Evolutionary conservation across 2,797 vertebrate genomes (phyloP).

Genomic region (Sorex maritimensis): DNA sequence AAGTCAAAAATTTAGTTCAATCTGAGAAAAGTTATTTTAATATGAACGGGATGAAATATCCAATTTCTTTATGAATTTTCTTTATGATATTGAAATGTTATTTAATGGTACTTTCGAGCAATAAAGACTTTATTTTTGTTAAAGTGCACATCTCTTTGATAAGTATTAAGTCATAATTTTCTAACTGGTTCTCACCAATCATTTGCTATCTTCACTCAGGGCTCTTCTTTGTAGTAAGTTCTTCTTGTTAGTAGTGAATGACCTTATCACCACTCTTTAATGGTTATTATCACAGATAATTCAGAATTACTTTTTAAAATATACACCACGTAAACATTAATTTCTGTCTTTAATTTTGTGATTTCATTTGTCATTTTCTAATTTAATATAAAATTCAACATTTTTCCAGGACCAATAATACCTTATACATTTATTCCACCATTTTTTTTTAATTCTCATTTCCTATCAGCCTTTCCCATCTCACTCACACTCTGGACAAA

Average conservation of each 20-base stretch:
- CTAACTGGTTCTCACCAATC: slow-evolving; percentile 32
- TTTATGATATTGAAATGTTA: slow-evolving; percentile 54
- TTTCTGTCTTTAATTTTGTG: not conserved
- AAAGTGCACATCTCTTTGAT: slow-evolving; percentile 66
- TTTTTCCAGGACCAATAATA: not conserved
- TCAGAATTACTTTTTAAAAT: not conserved
- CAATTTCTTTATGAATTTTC: slow-evolving; percentile 53
- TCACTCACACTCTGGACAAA: not conserved
- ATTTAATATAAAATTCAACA: slow-evolving; percentile 16
- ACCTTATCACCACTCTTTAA: too few relatives aligned
- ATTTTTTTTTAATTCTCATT: too few relatives aligned
- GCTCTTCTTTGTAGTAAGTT: not conserved
- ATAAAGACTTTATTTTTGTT: slow-evolving; percentile 55
- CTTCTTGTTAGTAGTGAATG: not conserved
- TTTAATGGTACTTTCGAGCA: slow-evolving; percentile 69
- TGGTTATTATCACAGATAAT: not conserved
- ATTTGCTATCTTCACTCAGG: not conserved
- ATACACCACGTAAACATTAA: not conserved
- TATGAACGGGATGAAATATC: slow-evolving; percentile 47
- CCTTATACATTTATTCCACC: not conserved
- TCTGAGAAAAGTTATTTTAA: slow-evolving; percentile 69
- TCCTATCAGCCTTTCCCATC: not conserved
- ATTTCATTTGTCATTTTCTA: not conserved
- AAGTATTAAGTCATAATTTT: slow-evolving; percentile 51
- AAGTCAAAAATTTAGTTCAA: slow-evolving; percentile 51